Evolutionary conservation across 2,888 invertebrate genomes (phyloP), one percentile per base, ranked within the genome.

Genomic region (Troglohyphantes excavatus): DNA sequence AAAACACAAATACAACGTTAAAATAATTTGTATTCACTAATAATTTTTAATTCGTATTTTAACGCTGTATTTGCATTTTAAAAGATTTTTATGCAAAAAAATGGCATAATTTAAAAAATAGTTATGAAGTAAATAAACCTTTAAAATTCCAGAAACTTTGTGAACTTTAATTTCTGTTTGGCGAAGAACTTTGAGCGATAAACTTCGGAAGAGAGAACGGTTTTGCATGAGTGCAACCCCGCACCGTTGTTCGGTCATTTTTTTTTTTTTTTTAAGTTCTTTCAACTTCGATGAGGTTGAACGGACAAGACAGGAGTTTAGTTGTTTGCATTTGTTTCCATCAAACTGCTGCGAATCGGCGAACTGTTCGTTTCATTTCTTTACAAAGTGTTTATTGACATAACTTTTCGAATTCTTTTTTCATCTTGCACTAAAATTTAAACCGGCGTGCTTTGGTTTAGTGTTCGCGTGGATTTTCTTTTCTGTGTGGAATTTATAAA

Each of bases 211-310:
- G 33, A 9, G 9, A 23, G 76, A 33, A 17, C 27, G 39, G 3
- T 26, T 7, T 23, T 23, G 19, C 29, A 26, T 13, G 29, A 59
- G 21, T 21, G 85, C 67, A 85, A 76, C 76, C 85, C 19, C 39
- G 13, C 23, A n/a, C 59, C 39, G 85, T 76, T 85, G 59, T 61
- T 39, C 39, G 85, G 3, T 23, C 29, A 27, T 53, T 76, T 76
- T 67, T 46, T 46, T 68, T 85, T 65, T 46, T 76, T 53, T 53
- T 76, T 85, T 75, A 27, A 67, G 76, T 85, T 46, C 76, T 67
- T 29, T 75, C 84, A 81, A 65, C 83, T 72, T 84, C 53, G 85
- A 59, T 76, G 23, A 59, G 85, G 85, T 85, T 85, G 85, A 85
- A 59, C 39, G 76, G 67, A 72, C 75, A 68, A 19, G n/a, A 33